Evolutionary conservation across 2,888 invertebrate genomes (phyloP), one percentile per base, ranked within the genome.

Genomic region (Drosophila antonietae): DNA sequence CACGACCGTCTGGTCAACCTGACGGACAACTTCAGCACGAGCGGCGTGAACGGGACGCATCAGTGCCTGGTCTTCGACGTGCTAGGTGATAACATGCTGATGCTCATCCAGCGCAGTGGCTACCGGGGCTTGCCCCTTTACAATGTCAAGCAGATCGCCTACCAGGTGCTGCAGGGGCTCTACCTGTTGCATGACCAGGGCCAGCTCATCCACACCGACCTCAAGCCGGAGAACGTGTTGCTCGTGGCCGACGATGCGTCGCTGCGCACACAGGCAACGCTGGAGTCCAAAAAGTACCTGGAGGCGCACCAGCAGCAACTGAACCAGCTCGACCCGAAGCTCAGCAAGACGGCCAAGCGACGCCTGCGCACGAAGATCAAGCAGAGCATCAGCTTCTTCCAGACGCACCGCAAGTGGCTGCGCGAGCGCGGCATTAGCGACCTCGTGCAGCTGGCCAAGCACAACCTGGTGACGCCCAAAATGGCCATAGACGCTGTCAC

Each of bases 51-150:
- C 94, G 99, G 99, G 71, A 97, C 97, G 57, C 99, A 99, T 94
- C 97, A 98, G 85, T 99, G 99, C 93, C 98, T 99, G 98, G 98
- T 99, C 84, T 98, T 99, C 93, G 98, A 99, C 94, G 99, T 99
- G 74, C 95, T 99, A 82, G 99, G 99, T 72, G 97, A 98, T 93
- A 99, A 99, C 94, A 95, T 99, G 89, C 95, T 99, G 88, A 99
- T 98, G 94, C 94, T 99, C 86, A 99, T 99, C 91, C 97, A 99
- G 91, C 97, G 98, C 92, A 98, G 98, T 80, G 98, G 98, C 93
- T 99, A 99, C 93, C 96, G 97, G 92, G 99, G 99, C 81, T 97
- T 99, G 91, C 99, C 99, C 62, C 94, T 98, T 65, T 95, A 95
- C 86, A 99, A 99, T 94, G 99, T 99, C 44, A 97, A 97, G 93